Percentiles rank a stretch among this genome's conserved stretches.
phyloP scores from a whole-genome alignment of 2,113 vertebrate species.

The Xenopus laevis region DNA sequence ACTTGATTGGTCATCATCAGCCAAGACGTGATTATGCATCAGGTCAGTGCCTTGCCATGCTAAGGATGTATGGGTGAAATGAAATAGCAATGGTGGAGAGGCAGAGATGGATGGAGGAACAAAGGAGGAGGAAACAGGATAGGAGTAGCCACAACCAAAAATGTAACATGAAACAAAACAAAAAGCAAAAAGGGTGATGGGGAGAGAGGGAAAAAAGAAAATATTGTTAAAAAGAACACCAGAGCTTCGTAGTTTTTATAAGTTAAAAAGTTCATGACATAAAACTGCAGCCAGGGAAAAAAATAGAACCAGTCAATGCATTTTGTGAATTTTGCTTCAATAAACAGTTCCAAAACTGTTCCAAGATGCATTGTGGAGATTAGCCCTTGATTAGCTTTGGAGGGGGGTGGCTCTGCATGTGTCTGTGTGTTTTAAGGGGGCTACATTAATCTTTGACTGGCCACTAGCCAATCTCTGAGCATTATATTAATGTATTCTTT shows the following conservation, averaged over 20 bases:
- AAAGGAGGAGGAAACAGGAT: slow-evolving; percentile 52
- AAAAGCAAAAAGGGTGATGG: slow-evolving; percentile 80
- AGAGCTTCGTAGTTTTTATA: slow-evolving; percentile 50
- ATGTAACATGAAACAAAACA: slow-evolving; percentile 71
- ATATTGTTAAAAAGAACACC: slow-evolving; percentile 78
- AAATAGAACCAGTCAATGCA: slow-evolving; percentile 22
- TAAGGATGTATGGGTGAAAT: slow-evolving; percentile 74
- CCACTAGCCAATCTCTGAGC: no score
- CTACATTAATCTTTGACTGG: no score
- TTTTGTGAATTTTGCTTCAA: slow-evolving; percentile 8
- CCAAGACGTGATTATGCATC: slow-evolving; percentile 99
- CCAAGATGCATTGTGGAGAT: slow-evolving; percentile 23
- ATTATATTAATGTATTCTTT: no score
- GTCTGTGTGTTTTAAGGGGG: no score
- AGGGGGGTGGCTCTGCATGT: not conserved
- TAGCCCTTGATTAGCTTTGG: not conserved
- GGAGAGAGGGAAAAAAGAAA: slow-evolving; percentile 85
- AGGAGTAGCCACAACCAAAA: slow-evolving; percentile 74
- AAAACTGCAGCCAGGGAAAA: slow-evolving; percentile 21
- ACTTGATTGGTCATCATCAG: slow-evolving; percentile 91
- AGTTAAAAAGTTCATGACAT: slow-evolving; percentile 35
- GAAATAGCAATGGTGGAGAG: slow-evolving; percentile 68
- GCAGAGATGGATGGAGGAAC: slow-evolving; percentile 65
- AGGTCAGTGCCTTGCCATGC: slow-evolving; percentile 99
- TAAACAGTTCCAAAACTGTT: slow-evolving; percentile 3